Percentiles rank a stretch among this genome's conserved stretches.
Evolutionary conservation across 2,797 vertebrate species (phyloP).

Genomic region (Manis crassicaudata): DNA sequence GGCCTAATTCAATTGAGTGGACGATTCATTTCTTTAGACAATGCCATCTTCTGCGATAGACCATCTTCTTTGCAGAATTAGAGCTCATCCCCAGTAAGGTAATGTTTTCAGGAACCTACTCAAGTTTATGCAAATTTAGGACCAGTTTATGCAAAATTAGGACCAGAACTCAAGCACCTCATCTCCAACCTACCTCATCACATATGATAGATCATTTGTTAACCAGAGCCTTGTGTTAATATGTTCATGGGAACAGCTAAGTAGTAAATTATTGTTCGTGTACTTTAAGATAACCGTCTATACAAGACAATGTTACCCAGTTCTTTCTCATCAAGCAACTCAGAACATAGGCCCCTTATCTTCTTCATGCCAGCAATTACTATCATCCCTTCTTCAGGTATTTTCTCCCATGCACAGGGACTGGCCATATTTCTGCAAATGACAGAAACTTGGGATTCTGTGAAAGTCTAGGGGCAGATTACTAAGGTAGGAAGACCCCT

Average conservation of each 20-base stretch:
- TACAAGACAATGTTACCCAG: not conserved
- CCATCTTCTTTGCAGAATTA: not conserved
- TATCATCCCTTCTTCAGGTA: not conserved
- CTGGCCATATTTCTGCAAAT: not conserved
- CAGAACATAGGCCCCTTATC: not conserved
- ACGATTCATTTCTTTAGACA: not conserved
- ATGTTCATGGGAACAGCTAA: fast-evolving
- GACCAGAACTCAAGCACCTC: not conserved
- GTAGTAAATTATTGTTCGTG: not conserved
- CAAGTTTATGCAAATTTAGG: not conserved
- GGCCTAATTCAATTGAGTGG: not conserved
- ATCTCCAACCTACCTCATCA: too few relatives aligned
- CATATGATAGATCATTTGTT: not conserved
- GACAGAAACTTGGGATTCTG: not conserved
- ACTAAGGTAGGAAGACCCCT: not conserved
- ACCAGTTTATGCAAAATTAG: not conserved
- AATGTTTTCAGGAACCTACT: fast-evolving
- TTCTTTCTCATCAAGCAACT: not conserved
- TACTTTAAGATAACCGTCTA: too few relatives aligned
- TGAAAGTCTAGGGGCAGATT: not conserved
- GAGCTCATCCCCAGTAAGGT: not conserved
- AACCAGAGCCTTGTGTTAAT: not conserved
- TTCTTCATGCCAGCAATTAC: not conserved
- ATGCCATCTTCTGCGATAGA: not conserved
- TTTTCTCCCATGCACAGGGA: not conserved